phyloP scores from a whole-genome alignment of 92 coral and sea anemone species.

The Palythoa grandiflora region DNA sequence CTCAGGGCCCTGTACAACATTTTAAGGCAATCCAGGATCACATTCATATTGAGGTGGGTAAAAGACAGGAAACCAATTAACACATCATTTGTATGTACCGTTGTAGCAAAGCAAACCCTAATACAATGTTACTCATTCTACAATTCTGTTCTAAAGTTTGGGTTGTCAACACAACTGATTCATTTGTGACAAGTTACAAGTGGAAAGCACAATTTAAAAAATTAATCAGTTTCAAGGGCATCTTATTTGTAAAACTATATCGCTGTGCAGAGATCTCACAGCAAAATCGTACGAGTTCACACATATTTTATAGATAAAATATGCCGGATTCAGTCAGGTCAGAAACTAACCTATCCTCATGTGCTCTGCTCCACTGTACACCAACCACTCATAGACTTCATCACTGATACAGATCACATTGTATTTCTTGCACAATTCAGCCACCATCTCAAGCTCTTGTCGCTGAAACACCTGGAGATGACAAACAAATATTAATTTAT shows the following conservation, averaged over 20 bases:
- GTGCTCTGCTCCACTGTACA: conserved; percentile 83
- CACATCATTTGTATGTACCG: too few species aligned
- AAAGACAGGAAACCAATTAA: too few species aligned
- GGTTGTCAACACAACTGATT: too few species aligned
- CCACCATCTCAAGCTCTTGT: conserved; percentile 90
- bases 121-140: too few species aligned
- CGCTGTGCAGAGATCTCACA: not conserved
- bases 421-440: conserved; percentile 85
- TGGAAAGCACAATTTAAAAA: too few species aligned
- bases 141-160: too few species aligned
- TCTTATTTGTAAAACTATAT: not conserved
- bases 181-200: too few species aligned
- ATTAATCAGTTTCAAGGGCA: not conserved
- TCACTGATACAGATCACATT: conserved; percentile 94
- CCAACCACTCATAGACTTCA: conserved; percentile 98
- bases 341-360: conserved; percentile 80
- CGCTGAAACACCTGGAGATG: conserved; percentile 75
- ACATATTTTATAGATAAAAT: not conserved
- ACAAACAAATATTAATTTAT: not conserved
- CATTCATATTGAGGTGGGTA: too few species aligned
- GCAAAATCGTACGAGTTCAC: not conserved
- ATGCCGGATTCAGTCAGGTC: not conserved
- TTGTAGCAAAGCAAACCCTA: too few species aligned
- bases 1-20: too few species aligned
- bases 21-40: too few species aligned